A percentile compares a stretch with the other conserved stretches of the same genome.
These are phyloP conservation scores for Halcyon malimbica DNA, from an alignment of 2,113 vertebrate species.

Conservation along the genomic window DNA sequence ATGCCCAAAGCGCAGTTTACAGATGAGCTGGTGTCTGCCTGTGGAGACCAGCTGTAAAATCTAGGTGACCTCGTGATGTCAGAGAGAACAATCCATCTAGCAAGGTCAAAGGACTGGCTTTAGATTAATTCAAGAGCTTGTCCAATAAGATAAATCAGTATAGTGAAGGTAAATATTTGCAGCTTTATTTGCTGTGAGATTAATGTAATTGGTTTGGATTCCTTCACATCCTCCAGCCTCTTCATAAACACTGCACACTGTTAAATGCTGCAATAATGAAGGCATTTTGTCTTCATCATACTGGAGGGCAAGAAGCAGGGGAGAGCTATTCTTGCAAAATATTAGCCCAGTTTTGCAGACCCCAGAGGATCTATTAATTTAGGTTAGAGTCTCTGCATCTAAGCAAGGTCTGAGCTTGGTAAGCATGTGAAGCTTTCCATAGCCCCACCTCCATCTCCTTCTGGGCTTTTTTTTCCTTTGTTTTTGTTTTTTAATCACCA, in stretches of 20 bases:
- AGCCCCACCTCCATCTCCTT: neutral
- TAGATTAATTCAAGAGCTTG: constrained; percentile 50
- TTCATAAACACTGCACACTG: constrained; percentile 56
- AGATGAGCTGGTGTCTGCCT: neutral
- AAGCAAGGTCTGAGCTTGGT: neutral
- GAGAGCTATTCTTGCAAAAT: constrained; percentile 59
- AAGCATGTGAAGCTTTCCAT: neutral
- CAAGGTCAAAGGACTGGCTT: constrained; percentile 53
- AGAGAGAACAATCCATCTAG: neutral
- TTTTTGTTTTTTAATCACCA: neutral
- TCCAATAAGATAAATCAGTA: constrained; percentile 47
- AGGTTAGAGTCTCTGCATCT: constrained; percentile 35
- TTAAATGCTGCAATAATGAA: constrained; percentile 66
- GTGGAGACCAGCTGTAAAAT: neutral
- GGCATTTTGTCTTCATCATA: constrained; percentile 62
- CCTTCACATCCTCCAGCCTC: constrained; percentile 56
- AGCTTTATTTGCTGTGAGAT: constrained; percentile 61
- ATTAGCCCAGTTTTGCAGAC: constrained; percentile 62
- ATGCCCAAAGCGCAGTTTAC: neutral
- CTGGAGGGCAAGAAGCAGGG: constrained; percentile 42
- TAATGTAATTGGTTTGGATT: constrained; percentile 68
- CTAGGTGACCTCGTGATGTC: neutral
- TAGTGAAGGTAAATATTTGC: constrained; percentile 55
- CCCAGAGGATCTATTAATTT: constrained; percentile 56
- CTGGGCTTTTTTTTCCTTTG: neutral